phyloP scores from a whole-genome alignment of 2,888 invertebrate species.

The Coenonympha glycerion region DNA sequence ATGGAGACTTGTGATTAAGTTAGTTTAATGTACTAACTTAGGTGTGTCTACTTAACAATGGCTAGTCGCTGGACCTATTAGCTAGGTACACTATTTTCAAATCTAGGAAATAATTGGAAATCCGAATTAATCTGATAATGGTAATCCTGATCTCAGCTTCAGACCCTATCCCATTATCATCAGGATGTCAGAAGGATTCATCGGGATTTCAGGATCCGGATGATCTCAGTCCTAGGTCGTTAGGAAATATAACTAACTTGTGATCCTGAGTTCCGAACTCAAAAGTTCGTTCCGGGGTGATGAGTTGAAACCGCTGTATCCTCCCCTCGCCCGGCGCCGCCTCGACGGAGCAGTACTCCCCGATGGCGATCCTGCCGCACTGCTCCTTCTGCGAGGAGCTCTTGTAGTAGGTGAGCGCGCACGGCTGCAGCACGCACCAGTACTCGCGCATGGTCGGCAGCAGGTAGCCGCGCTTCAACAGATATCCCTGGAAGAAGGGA shows the following conservation, averaged over 20 bases:
- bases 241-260: conserved; percentile 77
- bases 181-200: no score
- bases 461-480: conserved; percentile 84
- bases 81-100: no score
- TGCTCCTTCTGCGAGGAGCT: conserved; percentile 80
- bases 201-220: no score
- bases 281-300: conserved; percentile 82
- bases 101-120: no score
- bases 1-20: no score
- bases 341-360: conserved; percentile 80
- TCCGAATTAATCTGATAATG: no score
- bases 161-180: no score
- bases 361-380: conserved; percentile 80
- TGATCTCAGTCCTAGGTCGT: no score
- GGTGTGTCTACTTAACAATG: no score
- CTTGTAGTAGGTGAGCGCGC: conserved; percentile 84
- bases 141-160: no score
- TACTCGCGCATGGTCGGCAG: conserved; percentile 86
- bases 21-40: no score
- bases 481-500: conserved; percentile 74
- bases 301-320: conserved; percentile 79
- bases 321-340: conserved; percentile 74
- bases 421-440: conserved; percentile 87
- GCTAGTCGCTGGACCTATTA: no score
- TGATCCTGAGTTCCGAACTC: conserved; percentile 85